These are phyloP conservation scores for Amorpha juglandis DNA, from an alignment of 2,888 invertebrate genomes.

Conservation along the genomic window DNA sequence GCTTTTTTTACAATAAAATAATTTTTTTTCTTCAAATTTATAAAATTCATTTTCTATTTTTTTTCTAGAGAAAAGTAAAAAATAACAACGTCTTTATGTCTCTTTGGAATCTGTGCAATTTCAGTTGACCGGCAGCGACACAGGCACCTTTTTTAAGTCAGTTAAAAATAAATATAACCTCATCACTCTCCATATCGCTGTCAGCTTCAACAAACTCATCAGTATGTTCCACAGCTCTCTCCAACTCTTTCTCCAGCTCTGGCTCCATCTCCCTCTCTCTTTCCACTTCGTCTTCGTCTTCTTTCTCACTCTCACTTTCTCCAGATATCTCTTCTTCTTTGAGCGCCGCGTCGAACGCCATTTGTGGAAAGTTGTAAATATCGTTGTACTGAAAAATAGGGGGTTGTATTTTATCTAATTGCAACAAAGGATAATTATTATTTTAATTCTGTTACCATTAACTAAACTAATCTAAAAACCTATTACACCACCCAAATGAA, in stretches of 20 bases:
- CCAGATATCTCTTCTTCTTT: slow-evolving; percentile 92
- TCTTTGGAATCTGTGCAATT: no score
- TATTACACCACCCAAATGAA: no score
- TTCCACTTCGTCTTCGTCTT: slow-evolving; percentile 84
- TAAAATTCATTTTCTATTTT: no score
- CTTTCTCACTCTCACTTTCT: slow-evolving; percentile 87
- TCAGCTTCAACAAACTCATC: slow-evolving; percentile 90
- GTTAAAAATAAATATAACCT: slow-evolving; percentile 57
- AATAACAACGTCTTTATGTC: no score
- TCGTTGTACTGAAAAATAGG: slow-evolving; percentile 92
- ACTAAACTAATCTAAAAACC: no score
- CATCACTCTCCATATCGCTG: slow-evolving; percentile 84
- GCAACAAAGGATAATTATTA: background rate
- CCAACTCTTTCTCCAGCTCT: slow-evolving; percentile 86
- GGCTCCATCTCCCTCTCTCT: slow-evolving; percentile 83
- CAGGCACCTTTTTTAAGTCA: no score
- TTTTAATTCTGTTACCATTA: no score
- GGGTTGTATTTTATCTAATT: background rate
- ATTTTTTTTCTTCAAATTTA: no score
- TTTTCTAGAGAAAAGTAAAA: no score
- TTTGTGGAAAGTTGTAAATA: slow-evolving; percentile 98
- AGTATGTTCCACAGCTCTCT: slow-evolving; percentile 84
- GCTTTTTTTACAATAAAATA: no score
- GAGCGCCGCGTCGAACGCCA: slow-evolving; percentile 96
- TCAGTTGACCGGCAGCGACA: no score